These are phyloP conservation scores for Harpagoxenus sublaevis DNA, from an alignment of 2,888 invertebrate species.

Conservation along the genomic window DNA sequence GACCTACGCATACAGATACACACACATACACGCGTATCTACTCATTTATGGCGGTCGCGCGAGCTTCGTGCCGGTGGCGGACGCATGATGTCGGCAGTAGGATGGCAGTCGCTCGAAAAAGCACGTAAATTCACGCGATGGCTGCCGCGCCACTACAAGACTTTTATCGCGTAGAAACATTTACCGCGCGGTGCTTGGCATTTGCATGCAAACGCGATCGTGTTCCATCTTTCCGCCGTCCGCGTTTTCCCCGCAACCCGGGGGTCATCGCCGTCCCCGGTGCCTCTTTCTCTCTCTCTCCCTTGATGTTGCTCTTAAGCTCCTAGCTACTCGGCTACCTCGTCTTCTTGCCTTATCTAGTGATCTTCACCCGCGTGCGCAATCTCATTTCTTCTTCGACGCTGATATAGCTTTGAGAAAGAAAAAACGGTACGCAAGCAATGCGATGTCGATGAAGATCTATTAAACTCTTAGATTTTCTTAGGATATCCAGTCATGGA, in stretches of 20 bases:
- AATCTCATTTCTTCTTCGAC: constrained; percentile 23
- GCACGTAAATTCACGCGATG: constrained; percentile 82
- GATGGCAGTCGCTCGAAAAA: constrained; percentile 60
- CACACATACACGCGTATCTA: background rate
- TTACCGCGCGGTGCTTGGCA: constrained; percentile 78
- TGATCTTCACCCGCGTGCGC: constrained; percentile 8
- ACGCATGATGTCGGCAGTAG: constrained; percentile 18
- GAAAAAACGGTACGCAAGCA: background rate
- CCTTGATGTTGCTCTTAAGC: constrained; percentile 6
- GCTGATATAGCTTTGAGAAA: constrained; percentile 15
- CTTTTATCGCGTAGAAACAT: constrained; percentile 84
- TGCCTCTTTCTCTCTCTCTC: constrained; percentile 29
- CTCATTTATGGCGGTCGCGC: constrained; percentile 63
- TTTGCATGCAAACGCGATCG: constrained; percentile 84
- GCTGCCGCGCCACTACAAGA: constrained; percentile 77
- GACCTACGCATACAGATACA: background rate
- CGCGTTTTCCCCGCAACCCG: constrained; percentile 61
- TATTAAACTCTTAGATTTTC: constrained; percentile 16
- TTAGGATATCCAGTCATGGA: background rate
- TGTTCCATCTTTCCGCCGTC: constrained; percentile 69
- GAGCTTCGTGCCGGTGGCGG: constrained; percentile 55
- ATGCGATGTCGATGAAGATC: background rate
- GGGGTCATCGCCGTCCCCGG: constrained; percentile 63
- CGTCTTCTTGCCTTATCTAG: constrained; percentile 24
- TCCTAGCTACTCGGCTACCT: constrained; percentile 15